A percentile compares a stretch with the other conserved stretches of the same genome.
These are phyloP conservation scores for Augochlorella aurata DNA, from an alignment of 2,888 invertebrate species.

Conservation along the genomic window DNA sequence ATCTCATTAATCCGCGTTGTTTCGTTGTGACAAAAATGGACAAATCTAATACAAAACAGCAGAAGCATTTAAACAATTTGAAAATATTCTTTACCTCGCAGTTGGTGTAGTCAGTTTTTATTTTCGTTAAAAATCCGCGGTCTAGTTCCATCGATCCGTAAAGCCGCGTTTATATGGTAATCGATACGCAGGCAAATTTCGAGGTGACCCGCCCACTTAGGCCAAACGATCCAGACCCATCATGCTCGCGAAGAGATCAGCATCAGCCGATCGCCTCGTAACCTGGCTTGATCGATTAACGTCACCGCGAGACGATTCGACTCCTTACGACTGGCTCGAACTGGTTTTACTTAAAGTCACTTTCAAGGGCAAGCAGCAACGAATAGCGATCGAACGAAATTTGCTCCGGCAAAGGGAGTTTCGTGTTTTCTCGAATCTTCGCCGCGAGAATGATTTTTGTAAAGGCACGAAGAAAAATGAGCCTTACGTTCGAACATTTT, in stretches of 20 bases:
- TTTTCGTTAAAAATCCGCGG: too few species aligned
- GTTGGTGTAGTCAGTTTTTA: too few species aligned
- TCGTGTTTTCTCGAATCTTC: not conserved
- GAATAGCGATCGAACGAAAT: slow-evolving; percentile 3
- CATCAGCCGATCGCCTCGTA: slow-evolving; percentile 29
- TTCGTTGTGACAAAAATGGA: too few species aligned
- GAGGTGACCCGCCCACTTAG: not conserved
- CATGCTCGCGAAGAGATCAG: not conserved
- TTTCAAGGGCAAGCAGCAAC: slow-evolving; percentile 1
- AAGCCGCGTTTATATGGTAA: not conserved
- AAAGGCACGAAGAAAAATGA: too few species aligned
- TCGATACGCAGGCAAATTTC: not conserved
- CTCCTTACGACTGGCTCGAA: slow-evolving; percentile 56
- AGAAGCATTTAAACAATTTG: too few species aligned
- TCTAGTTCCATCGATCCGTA: not conserved
- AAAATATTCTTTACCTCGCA: too few species aligned
- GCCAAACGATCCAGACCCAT: not conserved
- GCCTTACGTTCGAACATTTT: too few species aligned
- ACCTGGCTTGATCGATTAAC: slow-evolving; percentile 60
- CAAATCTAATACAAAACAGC: too few species aligned
- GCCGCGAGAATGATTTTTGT: too few species aligned
- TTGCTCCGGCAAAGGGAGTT: not conserved
- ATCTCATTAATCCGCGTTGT: too few species aligned
- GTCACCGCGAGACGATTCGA: slow-evolving; percentile 52
- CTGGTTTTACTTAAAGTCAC: slow-evolving; percentile 64